A percentile compares a stretch with the other conserved stretches of the same genome.
These are phyloP conservation scores for Coryphaenoides rupestris DNA, from an alignment of 2,113 vertebrate species.

Conservation along the genomic window DNA sequence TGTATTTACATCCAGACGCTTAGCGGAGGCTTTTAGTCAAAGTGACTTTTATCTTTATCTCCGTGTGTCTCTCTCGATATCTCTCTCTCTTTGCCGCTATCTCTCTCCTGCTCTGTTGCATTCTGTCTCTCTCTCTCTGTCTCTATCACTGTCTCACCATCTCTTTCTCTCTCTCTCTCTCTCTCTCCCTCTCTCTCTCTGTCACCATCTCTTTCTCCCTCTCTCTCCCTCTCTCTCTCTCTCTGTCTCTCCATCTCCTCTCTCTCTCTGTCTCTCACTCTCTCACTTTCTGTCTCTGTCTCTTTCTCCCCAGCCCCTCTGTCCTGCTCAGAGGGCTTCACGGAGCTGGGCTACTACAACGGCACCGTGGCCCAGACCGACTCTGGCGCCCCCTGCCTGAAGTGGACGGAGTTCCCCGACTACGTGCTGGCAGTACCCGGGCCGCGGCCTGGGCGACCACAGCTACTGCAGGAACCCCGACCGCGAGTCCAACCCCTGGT, in stretches of 20 bases:
- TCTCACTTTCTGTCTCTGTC: not conserved
- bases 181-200: not conserved
- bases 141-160: too few relatives aligned
- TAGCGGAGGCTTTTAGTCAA: too few relatives aligned
- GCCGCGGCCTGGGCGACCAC: slow-evolving; percentile 84
- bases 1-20: too few relatives aligned
- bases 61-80: slow-evolving; percentile 3
- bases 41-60: too few relatives aligned
- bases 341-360: slow-evolving; percentile 83
- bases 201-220: too few relatives aligned
- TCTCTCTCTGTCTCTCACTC: slow-evolving; percentile 8
- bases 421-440: slow-evolving; percentile 88
- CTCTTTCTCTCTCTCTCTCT: too few relatives aligned
- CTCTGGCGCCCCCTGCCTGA: slow-evolving; percentile 80
- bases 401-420: slow-evolving; percentile 87
- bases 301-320: slow-evolving; percentile 65
- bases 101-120: not conserved
- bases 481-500: slow-evolving; percentile 82
- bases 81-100: not conserved
- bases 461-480: slow-evolving; percentile 89
- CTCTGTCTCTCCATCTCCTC: not conserved
- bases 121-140: not conserved
- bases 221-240: not conserved
- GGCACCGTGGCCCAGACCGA: slow-evolving; percentile 82
- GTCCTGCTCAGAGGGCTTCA: slow-evolving; percentile 76